A percentile compares a stretch with the other conserved stretches of the same genome.
phyloP scores from a whole-genome alignment of 2,888 invertebrate species.

The Bimastos eiseni region DNA sequence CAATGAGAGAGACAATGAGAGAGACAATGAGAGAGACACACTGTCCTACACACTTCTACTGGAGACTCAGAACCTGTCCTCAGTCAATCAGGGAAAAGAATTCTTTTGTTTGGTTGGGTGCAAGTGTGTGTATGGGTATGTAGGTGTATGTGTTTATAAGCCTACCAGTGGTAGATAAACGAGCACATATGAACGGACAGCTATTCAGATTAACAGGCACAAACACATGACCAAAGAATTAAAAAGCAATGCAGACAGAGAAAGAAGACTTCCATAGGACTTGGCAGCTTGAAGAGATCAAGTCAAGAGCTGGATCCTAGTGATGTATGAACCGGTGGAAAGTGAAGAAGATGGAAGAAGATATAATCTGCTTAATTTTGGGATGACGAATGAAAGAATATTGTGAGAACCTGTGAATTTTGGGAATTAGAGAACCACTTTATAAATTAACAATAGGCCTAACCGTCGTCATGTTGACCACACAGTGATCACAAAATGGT shows the following conservation, averaged over 20 bases:
- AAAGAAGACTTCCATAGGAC: neutral
- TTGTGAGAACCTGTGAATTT: neutral
- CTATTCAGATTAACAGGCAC: neutral
- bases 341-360: neutral
- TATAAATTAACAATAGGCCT: neutral
- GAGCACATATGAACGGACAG: neutral
- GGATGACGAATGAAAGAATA: neutral
- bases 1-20: too few species aligned
- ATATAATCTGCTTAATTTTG: neutral
- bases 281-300: neutral
- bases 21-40: too few species aligned
- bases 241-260: neutral
- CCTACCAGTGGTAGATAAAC: neutral
- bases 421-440: neutral
- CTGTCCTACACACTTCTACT: too few species aligned
- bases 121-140: too few species aligned
- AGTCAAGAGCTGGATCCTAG: neutral
- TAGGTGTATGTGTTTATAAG: neutral
- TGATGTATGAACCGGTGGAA: neutral
- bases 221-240: neutral
- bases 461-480: neutral
- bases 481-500: neutral
- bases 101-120: too few species aligned
- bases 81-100: too few species aligned
- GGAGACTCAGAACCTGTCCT: too few species aligned